Percentiles rank a stretch among this genome's conserved stretches.
Conservation (phyloP, 2,888 invertebrate genomes). For the Tineola bisselliella region DNA sequence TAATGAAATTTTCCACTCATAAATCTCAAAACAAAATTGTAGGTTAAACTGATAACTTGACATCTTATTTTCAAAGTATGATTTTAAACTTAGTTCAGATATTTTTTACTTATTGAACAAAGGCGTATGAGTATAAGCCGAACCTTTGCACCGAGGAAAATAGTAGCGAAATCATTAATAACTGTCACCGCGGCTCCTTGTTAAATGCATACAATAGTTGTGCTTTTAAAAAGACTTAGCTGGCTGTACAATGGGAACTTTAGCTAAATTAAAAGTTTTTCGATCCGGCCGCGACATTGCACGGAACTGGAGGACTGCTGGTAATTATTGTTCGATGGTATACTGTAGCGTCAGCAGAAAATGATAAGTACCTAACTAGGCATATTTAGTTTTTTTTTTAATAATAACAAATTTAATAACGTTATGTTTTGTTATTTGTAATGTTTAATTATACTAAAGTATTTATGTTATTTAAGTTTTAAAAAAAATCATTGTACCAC, state of each 20-base stretch:
- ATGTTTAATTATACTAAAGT: too few species aligned
- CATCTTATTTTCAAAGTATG: neutral
- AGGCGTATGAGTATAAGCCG: slow-evolving; percentile 50
- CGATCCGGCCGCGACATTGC: slow-evolving; percentile 62
- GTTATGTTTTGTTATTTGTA: too few species aligned
- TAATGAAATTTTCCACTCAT: neutral
- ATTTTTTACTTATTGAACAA: slow-evolving; percentile 33
- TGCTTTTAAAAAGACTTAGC: slow-evolving; percentile 58
- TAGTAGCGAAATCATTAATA: slow-evolving; percentile 64
- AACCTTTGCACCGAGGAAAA: slow-evolving; percentile 62
- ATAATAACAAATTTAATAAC: too few species aligned
- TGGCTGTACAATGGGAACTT: slow-evolving; percentile 50
- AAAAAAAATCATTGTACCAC: neutral
- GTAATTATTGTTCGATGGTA: slow-evolving; percentile 51
- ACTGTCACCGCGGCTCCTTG: slow-evolving; percentile 61
- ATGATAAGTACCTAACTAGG: neutral
- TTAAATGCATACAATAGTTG: slow-evolving; percentile 69
- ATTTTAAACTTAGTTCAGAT: neutral
- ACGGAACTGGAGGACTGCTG: slow-evolving; percentile 51
- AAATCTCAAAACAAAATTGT: neutral
- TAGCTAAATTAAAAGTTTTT: slow-evolving; percentile 69
- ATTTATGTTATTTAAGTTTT: too few species aligned
- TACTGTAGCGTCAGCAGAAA: slow-evolving; percentile 25
- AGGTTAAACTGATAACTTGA: neutral
- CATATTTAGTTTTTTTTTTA: neutral